Evolutionary conservation across 2,888 invertebrate species (phyloP).

Genomic region (Aleiodes alternator): DNA sequence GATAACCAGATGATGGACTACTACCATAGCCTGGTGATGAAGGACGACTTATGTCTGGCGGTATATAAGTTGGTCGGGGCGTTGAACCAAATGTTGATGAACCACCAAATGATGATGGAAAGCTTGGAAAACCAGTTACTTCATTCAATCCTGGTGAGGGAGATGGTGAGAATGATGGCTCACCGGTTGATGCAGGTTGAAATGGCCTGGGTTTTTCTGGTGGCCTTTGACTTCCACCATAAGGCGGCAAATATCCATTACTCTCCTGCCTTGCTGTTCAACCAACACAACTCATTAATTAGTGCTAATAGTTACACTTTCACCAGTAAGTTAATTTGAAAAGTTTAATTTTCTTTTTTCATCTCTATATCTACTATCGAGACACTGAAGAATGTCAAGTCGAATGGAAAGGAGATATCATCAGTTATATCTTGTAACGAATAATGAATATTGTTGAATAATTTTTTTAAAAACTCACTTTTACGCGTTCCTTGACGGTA

Average conservation of each 20-base stretch:
- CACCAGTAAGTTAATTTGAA: not conserved
- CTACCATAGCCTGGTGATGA: conserved; percentile 51
- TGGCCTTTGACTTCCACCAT: conserved; percentile 76
- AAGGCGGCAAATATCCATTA: conserved; percentile 78
- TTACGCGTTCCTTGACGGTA: conserved; percentile 80
- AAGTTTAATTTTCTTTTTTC: not conserved
- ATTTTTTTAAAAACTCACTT: conserved; percentile 76
- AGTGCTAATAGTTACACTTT: conserved; percentile 27
- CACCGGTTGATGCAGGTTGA: conserved; percentile 75
- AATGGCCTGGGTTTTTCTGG: conserved; percentile 85
- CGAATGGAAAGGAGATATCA: not conserved
- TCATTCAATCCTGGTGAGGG: conserved; percentile 57
- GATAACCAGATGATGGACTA: conserved; percentile 59
- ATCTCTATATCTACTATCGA: not conserved
- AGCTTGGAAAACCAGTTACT: conserved; percentile 63
- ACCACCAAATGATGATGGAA: conserved; percentile 65
- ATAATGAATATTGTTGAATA: not conserved
- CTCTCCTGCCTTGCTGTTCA: conserved; percentile 80
- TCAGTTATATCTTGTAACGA: not conserved
- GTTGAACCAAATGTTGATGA: conserved; percentile 64
- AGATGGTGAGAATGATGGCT: conserved; percentile 50
- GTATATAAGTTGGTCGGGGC: conserved; percentile 61
- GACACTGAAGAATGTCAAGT: not conserved
- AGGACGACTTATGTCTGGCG: conserved; percentile 56
- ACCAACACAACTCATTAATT: conserved; percentile 26